These are phyloP conservation scores for Rhynchophorus ferrugineus DNA, from an alignment of 1,140 invertebrate species.

Conservation along the genomic window DNA sequence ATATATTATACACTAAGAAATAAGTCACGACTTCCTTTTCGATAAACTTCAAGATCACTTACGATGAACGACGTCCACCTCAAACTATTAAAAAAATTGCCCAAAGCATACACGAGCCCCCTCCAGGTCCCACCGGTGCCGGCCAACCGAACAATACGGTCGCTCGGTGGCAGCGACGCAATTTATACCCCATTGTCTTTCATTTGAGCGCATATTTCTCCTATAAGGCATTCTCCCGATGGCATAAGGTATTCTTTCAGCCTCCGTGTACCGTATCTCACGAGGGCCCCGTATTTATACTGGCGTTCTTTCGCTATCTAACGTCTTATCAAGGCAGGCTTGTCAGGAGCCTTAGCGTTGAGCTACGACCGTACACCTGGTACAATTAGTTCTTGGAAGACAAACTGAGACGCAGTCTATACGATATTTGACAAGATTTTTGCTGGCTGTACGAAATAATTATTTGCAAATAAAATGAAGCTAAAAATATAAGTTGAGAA, in stretches of 20 bases:
- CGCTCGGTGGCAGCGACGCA: slow-evolving; percentile 21
- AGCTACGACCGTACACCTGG: slow-evolving; percentile 12
- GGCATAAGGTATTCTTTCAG: slow-evolving; percentile 19
- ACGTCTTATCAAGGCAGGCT: slow-evolving; percentile 12
- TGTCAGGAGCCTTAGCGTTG: slow-evolving; percentile 8
- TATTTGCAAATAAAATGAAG: no score
- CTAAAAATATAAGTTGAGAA: no score
- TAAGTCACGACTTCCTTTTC: background rate
- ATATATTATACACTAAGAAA: background rate
- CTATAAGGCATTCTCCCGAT: slow-evolving; percentile 31
- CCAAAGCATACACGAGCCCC: background rate
- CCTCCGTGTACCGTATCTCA: slow-evolving; percentile 17
- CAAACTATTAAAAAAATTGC: background rate
- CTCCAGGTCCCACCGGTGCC: background rate
- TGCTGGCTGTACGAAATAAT: no score
- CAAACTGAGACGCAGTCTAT: no score
- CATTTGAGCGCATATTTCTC: slow-evolving; percentile 40
- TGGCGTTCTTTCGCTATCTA: slow-evolving; percentile 14
- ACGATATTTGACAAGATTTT: no score
- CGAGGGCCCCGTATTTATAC: slow-evolving; percentile 11
- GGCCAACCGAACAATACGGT: slow-evolving; percentile 4
- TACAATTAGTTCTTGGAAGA: slow-evolving; percentile 15
- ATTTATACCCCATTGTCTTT: slow-evolving; percentile 43
- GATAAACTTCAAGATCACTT: background rate
- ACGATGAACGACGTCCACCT: background rate